Conservation (phyloP, 2,113 vertebrate genomes). For the Dicaeum eximium region DNA sequence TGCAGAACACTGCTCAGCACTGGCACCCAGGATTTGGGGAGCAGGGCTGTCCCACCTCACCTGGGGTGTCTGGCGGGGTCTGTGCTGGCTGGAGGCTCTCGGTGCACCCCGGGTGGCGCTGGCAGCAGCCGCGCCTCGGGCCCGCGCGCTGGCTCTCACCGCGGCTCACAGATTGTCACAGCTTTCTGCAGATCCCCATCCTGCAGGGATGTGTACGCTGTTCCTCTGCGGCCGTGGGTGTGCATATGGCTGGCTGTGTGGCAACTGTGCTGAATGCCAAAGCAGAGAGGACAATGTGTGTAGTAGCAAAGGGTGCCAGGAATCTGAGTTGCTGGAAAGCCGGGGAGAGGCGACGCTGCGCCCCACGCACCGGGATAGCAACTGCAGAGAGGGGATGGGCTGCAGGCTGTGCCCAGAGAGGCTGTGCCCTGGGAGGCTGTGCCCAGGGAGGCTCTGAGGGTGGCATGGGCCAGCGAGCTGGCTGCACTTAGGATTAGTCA, state of each 20-base stretch:
- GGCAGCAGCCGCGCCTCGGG: not conserved
- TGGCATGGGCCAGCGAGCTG: fast-evolving
- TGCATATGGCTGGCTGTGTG: slow-evolving; percentile 49
- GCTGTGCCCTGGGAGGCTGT: not conserved
- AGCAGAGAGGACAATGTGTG: slow-evolving; percentile 49
- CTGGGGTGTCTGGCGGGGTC: not conserved
- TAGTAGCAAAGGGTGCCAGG: slow-evolving; percentile 35
- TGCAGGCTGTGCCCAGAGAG: not conserved
- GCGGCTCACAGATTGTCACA: slow-evolving; percentile 26
- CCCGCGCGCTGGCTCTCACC: not conserved
- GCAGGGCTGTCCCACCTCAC: fast-evolving
- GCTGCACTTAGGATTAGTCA: not conserved
- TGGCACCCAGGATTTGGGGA: not conserved
- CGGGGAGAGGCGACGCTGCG: not conserved
- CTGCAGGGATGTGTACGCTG: slow-evolving; percentile 28
- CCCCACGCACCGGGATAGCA: not conserved
- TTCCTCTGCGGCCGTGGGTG: slow-evolving; percentile 43
- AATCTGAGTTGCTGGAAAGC: slow-evolving; percentile 5
- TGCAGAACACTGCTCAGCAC: not conserved
- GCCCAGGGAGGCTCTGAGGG: not conserved
- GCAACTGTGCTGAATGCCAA: slow-evolving; percentile 33
- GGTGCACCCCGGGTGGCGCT: fast-evolving
- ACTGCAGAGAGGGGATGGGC: not conserved
- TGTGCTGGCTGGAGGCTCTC: no score
- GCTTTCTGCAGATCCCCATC: slow-evolving; percentile 27